phyloP scores from a whole-genome alignment of 2,888 invertebrate species.

The Byasa hedistus region DNA sequence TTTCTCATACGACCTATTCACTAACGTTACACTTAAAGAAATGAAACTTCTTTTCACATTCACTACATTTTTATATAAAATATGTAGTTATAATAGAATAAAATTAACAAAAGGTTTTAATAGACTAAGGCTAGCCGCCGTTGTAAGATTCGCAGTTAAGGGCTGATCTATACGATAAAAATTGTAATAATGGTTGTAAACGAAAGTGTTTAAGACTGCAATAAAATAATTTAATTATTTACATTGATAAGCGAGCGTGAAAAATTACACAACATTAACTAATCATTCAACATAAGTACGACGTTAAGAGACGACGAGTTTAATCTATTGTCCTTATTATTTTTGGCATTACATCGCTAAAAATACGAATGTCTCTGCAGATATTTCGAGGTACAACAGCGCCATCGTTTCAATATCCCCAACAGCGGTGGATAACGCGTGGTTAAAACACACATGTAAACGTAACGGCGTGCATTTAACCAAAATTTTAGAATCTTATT shows the following conservation, averaged over 20 bases:
- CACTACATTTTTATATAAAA: too few relatives aligned
- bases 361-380: slow-evolving; percentile 68
- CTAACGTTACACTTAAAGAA: too few relatives aligned
- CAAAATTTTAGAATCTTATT: slow-evolving; percentile 67
- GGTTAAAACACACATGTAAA: slow-evolving; percentile 41
- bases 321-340: slow-evolving; percentile 65
- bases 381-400: slow-evolving; percentile 47
- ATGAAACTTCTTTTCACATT: too few relatives aligned
- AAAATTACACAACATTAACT: not conserved
- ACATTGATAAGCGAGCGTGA: not conserved
- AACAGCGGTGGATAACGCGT: slow-evolving; percentile 41
- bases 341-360: slow-evolving; percentile 62
- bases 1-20: not conserved
- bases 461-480: slow-evolving; percentile 40
- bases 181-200: too few relatives aligned
- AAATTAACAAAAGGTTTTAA: too few relatives aligned
- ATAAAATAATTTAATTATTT: not conserved
- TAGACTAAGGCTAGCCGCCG: too few relatives aligned
- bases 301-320: slow-evolving; percentile 52
- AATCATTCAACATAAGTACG: not conserved
- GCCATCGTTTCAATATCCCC: slow-evolving; percentile 40
- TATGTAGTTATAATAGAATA: too few relatives aligned
- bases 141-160: too few relatives aligned
- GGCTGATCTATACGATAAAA: too few relatives aligned
- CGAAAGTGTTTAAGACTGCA: not conserved